Base-by-base conservation (phyloP, 37 sponge, comb jelly and placozoan genomes). In the Petrosia ficiformis region DNA sequence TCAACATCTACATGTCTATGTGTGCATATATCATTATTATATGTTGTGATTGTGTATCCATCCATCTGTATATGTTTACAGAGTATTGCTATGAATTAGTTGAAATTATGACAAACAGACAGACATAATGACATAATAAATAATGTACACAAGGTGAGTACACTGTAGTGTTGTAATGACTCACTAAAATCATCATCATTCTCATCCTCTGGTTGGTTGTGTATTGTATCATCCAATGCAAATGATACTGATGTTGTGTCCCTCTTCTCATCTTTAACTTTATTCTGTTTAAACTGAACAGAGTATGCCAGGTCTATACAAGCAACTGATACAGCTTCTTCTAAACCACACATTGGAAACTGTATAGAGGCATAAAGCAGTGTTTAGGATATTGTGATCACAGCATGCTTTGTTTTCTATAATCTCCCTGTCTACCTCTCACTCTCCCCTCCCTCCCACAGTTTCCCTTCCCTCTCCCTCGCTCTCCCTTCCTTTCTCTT, bases 251-350 rank as follows among this genome's bases (percentile, higher is more conserved):
- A n/a, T 5, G 63, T 61, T 5, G 25, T 61, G 28, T 61, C 63
- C 22, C n/a, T 5, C 5, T n/a, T 11, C 63, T 61, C 63, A 61
- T 61, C 26, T 29, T 61, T 61, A 24, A 61, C 63, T 61, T 61
- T 61, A 24, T 11, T 61, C 5, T 5, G 28, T 6, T 11, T 24
- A 5, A 61, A n/a, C 5, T 61, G 25, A 61, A 84, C 73, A 22
- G 56, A 44, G 74, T 84, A 84, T 38, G 48, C 29, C 25, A 84
- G 73, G 42, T 84, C 79, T 25, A 84, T 44, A 65, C 79, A 77
- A 19, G 85, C 71, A 36, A 84, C 85, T 22, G 85, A 54, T 2
- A 84, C 37, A 1, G 78, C 84, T 19, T 77, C 58, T 0, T 84
- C 77, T 4, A 71, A 67, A n/a, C 65, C 48, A 64, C 77, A 77